A percentile compares a stretch with the other conserved stretches of the same genome.
These are phyloP conservation scores for Nasonia vitripennis DNA, from an alignment of 1,140 invertebrate species.

Conservation along the genomic window DNA sequence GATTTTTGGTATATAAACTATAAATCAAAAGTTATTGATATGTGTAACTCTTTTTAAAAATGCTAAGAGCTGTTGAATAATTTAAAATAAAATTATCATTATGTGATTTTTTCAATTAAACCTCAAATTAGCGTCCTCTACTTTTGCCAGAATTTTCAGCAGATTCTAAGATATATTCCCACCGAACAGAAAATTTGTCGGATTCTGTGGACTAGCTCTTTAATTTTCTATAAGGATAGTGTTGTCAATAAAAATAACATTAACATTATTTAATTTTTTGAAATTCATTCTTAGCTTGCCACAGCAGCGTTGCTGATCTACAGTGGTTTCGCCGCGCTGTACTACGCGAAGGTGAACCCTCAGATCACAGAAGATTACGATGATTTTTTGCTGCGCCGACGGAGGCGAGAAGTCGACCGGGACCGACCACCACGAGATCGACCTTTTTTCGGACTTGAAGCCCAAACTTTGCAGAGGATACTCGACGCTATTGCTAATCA, in stretches of 20 bases:
- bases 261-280: not conserved
- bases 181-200: too few species aligned
- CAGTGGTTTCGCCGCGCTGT: slow-evolving; percentile 87
- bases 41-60: too few species aligned
- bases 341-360: slow-evolving; percentile 90
- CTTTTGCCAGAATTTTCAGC: too few species aligned
- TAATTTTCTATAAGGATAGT: not conserved
- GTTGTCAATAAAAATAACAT: too few species aligned
- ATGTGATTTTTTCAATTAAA: too few species aligned
- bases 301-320: slow-evolving; percentile 87
- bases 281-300: slow-evolving; percentile 77
- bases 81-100: too few species aligned
- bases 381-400: slow-evolving; percentile 71
- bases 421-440: slow-evolving; percentile 30
- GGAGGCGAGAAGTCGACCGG: slow-evolving; percentile 53
- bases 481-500: slow-evolving; percentile 66
- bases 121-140: too few species aligned
- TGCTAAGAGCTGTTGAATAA: too few species aligned
- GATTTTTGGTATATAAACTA: too few species aligned
- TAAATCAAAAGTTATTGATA: too few species aligned
- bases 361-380: slow-evolving; percentile 82
- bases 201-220: too few species aligned
- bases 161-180: too few species aligned
- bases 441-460: slow-evolving; percentile 62
- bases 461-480: slow-evolving; percentile 70